These are phyloP conservation scores for Zygothrica quintamaculata DNA, from an alignment of 2,888 invertebrate species.

Conservation along the genomic window DNA sequence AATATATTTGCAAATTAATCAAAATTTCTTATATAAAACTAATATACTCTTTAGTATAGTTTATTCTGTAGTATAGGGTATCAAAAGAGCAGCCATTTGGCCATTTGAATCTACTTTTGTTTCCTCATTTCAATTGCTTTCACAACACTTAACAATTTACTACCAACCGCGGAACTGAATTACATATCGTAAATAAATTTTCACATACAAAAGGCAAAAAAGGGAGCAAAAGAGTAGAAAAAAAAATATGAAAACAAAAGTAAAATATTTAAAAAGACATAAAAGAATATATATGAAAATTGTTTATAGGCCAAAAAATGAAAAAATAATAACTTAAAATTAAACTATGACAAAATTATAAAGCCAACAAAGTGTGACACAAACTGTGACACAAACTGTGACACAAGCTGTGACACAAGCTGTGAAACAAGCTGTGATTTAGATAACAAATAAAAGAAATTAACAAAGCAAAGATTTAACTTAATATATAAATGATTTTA, in stretches of 20 bases:
- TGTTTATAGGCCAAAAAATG: slow-evolving; percentile 23
- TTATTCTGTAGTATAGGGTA: slow-evolving; percentile 34
- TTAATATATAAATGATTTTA: no score
- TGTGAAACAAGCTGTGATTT: no score
- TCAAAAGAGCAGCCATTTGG: slow-evolving; percentile 6
- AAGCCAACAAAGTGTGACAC: no score
- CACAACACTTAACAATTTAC: slow-evolving; percentile 72
- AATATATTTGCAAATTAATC: no score
- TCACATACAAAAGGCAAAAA: slow-evolving; percentile 50
- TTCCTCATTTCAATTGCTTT: slow-evolving; percentile 74
- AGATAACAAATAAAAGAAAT: no score
- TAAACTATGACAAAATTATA: slow-evolving; percentile 20
- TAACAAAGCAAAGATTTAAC: no score
- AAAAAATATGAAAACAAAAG: not conserved
- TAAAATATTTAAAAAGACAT: not conserved
- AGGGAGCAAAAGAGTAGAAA: slow-evolving; percentile 29
- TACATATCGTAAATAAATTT: slow-evolving; percentile 22
- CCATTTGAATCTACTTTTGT: slow-evolving; percentile 28
- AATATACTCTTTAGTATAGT: no score
- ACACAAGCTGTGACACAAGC: no score
- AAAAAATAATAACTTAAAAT: slow-evolving; percentile 12
- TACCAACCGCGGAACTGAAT: slow-evolving; percentile 49
- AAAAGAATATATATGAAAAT: slow-evolving; percentile 15
- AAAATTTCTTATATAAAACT: no score
- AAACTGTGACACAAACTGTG: no score